These are phyloP conservation scores for Caerostris extrusa DNA, from an alignment of 1,140 invertebrate species.

Conservation along the genomic window DNA sequence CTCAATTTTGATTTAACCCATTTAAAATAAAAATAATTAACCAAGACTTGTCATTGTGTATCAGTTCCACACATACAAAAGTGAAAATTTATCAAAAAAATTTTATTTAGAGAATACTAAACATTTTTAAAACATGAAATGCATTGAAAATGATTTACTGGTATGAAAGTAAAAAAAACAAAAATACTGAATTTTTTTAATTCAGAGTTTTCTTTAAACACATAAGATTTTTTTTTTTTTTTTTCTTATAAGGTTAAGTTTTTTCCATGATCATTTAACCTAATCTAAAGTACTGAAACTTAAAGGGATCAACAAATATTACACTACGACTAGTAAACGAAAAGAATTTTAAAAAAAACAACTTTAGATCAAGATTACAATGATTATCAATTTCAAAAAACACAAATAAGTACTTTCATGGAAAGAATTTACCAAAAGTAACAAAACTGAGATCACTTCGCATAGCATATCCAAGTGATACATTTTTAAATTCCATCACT, in stretches of 20 bases:
- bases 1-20: not conserved
- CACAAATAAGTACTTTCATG: not conserved
- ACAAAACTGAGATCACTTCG: not conserved
- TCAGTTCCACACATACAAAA: conserved; percentile 21
- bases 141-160: conserved; percentile 40
- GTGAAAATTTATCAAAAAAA: conserved; percentile 63
- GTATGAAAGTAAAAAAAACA: conserved; percentile 55
- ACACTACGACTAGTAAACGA: not conserved
- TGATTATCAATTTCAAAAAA: not conserved
- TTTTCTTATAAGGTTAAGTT: not conserved
- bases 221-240: not conserved
- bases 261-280: not conserved
- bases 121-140: conserved; percentile 68
- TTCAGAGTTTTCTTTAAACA: conserved; percentile 3
- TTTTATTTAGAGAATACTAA: conserved; percentile 58
- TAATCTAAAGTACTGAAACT: conserved; percentile 14
- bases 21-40: not conserved
- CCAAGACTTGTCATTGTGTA: not conserved
- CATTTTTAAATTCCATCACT: no score
- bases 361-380: not conserved
- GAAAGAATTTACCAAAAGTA: not conserved
- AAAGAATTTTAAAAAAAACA: not conserved
- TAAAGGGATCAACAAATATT: conserved; percentile 55
- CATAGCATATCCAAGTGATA: not conserved
- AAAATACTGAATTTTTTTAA: conserved; percentile 3